A percentile compares a stretch with the other conserved stretches of the same genome.
These are phyloP conservation scores for Cylindroiulus punctatus DNA, from an alignment of 2,888 invertebrate genomes.

Conservation along the genomic window DNA sequence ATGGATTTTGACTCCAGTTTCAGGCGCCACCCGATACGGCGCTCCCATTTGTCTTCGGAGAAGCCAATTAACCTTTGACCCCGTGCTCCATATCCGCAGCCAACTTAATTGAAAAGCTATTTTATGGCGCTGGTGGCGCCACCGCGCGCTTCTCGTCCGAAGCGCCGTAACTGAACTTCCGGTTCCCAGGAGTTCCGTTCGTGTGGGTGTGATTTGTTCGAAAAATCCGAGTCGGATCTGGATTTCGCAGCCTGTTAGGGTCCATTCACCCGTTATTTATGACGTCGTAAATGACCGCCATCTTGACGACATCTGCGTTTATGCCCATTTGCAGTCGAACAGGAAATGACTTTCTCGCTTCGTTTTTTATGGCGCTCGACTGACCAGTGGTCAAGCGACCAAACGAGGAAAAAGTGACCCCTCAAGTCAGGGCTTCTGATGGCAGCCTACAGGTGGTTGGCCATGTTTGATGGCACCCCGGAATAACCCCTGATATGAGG, in stretches of 20 bases:
- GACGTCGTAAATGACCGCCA: slow-evolving; percentile 7
- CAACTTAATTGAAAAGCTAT: slow-evolving; percentile 41
- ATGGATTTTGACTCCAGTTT: background rate
- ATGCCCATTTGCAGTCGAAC: background rate
- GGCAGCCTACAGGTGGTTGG: no score
- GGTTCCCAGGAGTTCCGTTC: background rate
- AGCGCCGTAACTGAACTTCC: no score
- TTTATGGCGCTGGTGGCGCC: slow-evolving; percentile 4
- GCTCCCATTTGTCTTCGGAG: slow-evolving; percentile 13
- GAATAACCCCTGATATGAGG: no score
- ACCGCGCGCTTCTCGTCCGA: background rate
- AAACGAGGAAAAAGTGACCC: no score
- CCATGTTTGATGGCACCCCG: no score
- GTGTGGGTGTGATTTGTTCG: background rate
- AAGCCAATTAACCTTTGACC: slow-evolving; percentile 31
- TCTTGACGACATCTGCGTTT: background rate
- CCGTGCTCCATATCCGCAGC: slow-evolving; percentile 6
- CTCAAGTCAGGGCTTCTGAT: no score
- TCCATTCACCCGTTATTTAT: slow-evolving; percentile 6
- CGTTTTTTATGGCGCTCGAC: background rate
- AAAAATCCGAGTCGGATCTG: background rate
- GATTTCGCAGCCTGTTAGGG: slow-evolving; percentile 4
- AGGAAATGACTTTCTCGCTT: background rate
- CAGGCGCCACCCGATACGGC: background rate
- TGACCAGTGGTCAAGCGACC: background rate